Evolutionary conservation across 2,888 invertebrate genomes (phyloP), one percentile per base, ranked within the genome.

Genomic region (Xestia rhomboidea): DNA sequence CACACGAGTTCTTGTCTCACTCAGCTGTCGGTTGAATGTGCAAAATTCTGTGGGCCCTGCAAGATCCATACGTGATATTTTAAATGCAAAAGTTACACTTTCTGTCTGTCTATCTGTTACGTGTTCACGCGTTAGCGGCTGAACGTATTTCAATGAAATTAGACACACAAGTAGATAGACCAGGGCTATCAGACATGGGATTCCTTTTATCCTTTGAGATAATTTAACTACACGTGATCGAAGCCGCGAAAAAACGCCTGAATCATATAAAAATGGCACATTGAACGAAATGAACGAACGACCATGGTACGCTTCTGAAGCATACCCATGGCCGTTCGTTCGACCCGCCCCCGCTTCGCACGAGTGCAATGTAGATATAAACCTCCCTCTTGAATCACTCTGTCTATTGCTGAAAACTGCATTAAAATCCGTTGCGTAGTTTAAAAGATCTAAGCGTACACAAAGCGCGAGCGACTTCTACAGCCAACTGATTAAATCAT

Each of bases 1-100:
- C 3, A 96, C 94, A 4, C 95, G 93, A 2, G 94, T 95, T 54
- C 96, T 92, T 0, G 95, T 94, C 79, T 93, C 94, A 67, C 95
- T 94, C 27, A 96, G 87, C 81, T 96, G 96, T 3, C 95, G 94
- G 81, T 92, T 93, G 76, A 96, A 93, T 0, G 91, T 84, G 78
- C 94, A 94, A 68, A 95, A 92, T 75, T 96, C 96, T 0, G 93
- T 93, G 76, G 90, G 87, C 34, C 95, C 96, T 96, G 81, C 2
- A 86, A 86, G 41, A 54, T 41, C 18, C n/a, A n/a, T n/a, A n/a
- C 15, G n/a, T 41, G 15, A 41, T 41, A 2, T 41, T 8, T n/a
- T 15, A 41, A 15, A 64, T 41, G n/a, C 8, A 15, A n/a, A 41
- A 41, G 15, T 63, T 30, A 60, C 30, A 34, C 21, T 34, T 60